Evolutionary conservation across 2,888 invertebrate genomes (phyloP).

Genomic region (Pandemis cinnamomeana): DNA sequence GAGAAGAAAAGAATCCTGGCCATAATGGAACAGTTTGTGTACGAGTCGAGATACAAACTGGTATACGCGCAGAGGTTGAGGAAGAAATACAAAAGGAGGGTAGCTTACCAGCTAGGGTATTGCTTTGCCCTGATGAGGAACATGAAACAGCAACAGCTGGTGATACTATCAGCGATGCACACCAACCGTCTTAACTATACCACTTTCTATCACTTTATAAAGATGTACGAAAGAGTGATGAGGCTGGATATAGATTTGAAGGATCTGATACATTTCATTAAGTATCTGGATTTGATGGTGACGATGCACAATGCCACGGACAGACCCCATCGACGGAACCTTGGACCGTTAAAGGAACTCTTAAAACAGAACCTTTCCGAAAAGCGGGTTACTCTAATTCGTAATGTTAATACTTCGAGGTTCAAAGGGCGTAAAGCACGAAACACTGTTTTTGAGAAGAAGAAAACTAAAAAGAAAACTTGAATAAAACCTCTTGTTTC

Average conservation of each 20-base stretch:
- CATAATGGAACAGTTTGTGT: constrained; percentile 59
- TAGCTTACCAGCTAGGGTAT: constrained; percentile 57
- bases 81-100: constrained; percentile 49
- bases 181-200: not conserved
- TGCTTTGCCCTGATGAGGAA: constrained; percentile 50
- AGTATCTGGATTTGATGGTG: constrained; percentile 28
- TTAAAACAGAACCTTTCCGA: too few species aligned
- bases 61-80: constrained; percentile 52
- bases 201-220: constrained; percentile 43
- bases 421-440: too few species aligned
- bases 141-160: constrained; percentile 51
- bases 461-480: too few species aligned
- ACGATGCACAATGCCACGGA: not conserved
- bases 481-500: too few species aligned
- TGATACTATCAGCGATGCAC: not conserved
- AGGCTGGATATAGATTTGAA: constrained; percentile 53
- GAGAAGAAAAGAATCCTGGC: constrained; percentile 13
- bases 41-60: constrained; percentile 56
- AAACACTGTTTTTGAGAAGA: too few species aligned
- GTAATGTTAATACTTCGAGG: too few species aligned
- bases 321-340: not conserved
- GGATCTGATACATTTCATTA: constrained; percentile 47
- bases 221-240: constrained; percentile 54
- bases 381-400: too few species aligned
- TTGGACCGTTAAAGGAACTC: too few species aligned